Evolutionary conservation across 1,140 invertebrate species (phyloP), one percentile per base, ranked within the genome.

Genomic region (Anthonomus grandis): DNA sequence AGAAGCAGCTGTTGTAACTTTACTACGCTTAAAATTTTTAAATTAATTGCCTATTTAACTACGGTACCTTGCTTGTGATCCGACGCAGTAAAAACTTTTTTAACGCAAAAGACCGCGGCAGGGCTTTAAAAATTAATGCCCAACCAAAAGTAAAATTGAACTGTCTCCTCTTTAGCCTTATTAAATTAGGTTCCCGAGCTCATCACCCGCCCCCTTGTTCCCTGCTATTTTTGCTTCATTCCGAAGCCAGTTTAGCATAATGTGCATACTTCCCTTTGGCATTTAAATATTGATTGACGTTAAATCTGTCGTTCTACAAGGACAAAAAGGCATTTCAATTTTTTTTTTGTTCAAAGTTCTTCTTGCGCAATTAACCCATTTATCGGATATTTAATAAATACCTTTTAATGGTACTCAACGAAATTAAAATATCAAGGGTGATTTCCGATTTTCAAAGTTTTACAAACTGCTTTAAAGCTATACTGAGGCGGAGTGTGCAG

Each of bases 231-330:
- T 56, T 56, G 47, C 17, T 49, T 47, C 53, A 34, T 49, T 46
- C 46, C 23, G 42, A 46, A 51, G 27, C 34, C 24, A 21, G 24
- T 52, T 54, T 54, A 53, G 49, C 50, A 53, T 53, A 57, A 57
- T 54, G 52, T 61, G 46, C 42, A 36, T 55, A 49, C 39, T 23
- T 36, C 52, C 34, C 47, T 47, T 55, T 57, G 57, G 17, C 57
- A 57, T 61, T 34, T 38, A 59, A 24, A 57, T 61, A 54, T 54
- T 61, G 59, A 61, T 61, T 61, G 57, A 61, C 53, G 52, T 61
- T 57, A 61, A 61, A 57, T 57, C 39, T 13, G n/a, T 9, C 57
- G 23, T 9, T 37, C 38, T 21, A 31, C 17, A 12, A 17, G 46
- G 36, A 34, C 19, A 21, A 17, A 39, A 52, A 48, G 24, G 47